A percentile compares a stretch with the other conserved stretches of the same genome.
Evolutionary conservation across 2,113 vertebrate species (phyloP).

Genomic region (Ammodytes dubius): DNA sequence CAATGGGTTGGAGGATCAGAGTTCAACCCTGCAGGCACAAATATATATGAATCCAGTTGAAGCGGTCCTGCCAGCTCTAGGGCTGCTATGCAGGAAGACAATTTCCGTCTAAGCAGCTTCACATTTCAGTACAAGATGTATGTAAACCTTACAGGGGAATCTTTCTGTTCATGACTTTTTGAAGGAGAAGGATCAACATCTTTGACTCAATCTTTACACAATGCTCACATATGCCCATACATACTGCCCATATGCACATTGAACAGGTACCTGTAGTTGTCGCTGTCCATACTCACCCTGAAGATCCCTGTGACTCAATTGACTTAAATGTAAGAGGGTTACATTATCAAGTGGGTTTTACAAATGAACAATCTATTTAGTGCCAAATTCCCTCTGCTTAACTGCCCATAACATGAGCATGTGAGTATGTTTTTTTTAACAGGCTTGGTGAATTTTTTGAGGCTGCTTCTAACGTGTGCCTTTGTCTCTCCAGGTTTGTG

Average conservation of each 20-base stretch:
- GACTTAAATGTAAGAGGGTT: too few species aligned
- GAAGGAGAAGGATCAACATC: background rate
- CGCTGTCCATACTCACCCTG: background rate
- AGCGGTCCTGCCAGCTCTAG: background rate
- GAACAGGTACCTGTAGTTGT: background rate
- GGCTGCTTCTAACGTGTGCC: background rate
- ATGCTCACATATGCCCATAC: background rate
- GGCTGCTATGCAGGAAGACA: background rate
- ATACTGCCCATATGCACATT: background rate
- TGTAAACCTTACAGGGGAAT: background rate
- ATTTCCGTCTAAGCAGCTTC: background rate
- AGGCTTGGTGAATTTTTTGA: background rate
- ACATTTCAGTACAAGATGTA: background rate
- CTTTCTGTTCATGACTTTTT: background rate
- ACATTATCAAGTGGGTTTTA: background rate
- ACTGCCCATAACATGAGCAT: background rate
- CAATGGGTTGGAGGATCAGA: background rate
- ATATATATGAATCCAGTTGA: background rate
- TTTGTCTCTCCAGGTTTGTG: constrained; percentile 87
- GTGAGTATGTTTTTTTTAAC: too few species aligned
- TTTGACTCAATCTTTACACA: too few species aligned
- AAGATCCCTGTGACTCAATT: background rate
- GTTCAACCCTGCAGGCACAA: background rate
- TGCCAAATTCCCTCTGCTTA: background rate
- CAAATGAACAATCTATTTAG: background rate